Base-by-base conservation (phyloP, 2,113 vertebrate genomes). In the Forbesichthys agassizii region DNA sequence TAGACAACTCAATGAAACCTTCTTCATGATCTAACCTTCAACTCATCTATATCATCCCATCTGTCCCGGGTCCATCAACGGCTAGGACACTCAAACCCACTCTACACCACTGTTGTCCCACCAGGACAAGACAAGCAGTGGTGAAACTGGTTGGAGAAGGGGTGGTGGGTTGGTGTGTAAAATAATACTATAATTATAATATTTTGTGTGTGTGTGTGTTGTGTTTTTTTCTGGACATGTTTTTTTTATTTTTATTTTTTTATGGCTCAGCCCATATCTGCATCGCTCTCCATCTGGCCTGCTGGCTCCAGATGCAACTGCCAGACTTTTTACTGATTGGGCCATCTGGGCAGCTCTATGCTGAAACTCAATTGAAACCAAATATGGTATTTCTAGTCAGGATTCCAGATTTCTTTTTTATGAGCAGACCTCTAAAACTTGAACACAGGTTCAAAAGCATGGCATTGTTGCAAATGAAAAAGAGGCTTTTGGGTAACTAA, bases 261-360 rank as follows among this genome's bases (percentile, higher is more conserved):
- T n/a, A 64, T 81, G 76, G 74, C 74, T 88, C 77, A 82, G 83
- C 77, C 79, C 82, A 83, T 71, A 82, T 86, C 71, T 69, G 72
- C 66, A 69, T 59, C 52, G 6, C 73, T 79, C 79, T 87, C 88
- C 91, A 89, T 92, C 90, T 91, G 90, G 80, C 80, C 75, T 75
- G 64, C 82, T 89, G 90, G 89, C 83, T 87, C 82, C 90, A 92
- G 89, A 89, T 89, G 86, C 80, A 78, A 81, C 81, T 79, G 83
- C 68, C 87, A 85, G 81, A 77, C 81, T 86, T 84, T 83, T 89
- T 84, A 85, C 77, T 85, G 76, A 82, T 77, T 79, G 73, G 71
- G 69, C 90, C 89, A 91, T 91, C 90, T 92, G 87, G 87, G 71
- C 71, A 73, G 61, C 68, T 81, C 75, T 68, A 73, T 66, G 66